Evolutionary conservation across 2,797 vertebrate species (phyloP).

Genomic region (Ciconia nigra): DNA sequence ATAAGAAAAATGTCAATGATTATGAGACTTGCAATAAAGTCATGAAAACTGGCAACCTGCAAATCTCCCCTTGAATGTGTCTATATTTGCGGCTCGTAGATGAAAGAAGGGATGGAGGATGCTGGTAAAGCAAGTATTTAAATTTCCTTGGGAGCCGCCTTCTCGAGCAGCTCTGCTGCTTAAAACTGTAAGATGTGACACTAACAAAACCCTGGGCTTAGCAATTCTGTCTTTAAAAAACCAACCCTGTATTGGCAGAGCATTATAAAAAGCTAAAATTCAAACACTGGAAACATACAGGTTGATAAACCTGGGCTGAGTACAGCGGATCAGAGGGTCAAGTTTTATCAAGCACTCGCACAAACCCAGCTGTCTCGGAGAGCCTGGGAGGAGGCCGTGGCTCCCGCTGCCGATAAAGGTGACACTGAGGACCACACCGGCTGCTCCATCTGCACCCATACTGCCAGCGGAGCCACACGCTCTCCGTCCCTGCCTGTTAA

Average conservation of each 20-base stretch:
- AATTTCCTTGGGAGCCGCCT: background rate
- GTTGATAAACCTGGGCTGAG: conserved; percentile 9
- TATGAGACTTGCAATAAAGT: background rate
- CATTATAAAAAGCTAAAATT: conserved; percentile 1
- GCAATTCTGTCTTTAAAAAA: background rate
- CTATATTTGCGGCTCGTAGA: background rate
- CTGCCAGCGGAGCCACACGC: background rate
- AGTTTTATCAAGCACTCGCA: conserved; percentile 16
- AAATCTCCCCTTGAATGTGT: background rate
- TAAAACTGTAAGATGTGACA: background rate
- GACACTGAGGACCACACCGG: conserved; percentile 26
- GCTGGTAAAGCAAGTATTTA: background rate
- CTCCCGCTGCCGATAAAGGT: conserved; percentile 1
- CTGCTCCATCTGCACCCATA: background rate
- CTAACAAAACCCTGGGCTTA: background rate
- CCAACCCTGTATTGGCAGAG: background rate
- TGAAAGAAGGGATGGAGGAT: background rate
- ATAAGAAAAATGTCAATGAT: background rate
- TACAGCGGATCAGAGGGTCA: background rate
- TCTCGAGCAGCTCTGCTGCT: conserved; percentile 1
- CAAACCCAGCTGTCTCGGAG: background rate
- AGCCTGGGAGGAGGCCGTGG: background rate
- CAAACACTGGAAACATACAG: background rate
- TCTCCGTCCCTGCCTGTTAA: background rate
- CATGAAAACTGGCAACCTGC: background rate